Percentiles rank a stretch among this genome's conserved stretches.
Conservation (phyloP, 37 sponge, comb jelly and placozoan genomes). For the Spongia lamella region DNA sequence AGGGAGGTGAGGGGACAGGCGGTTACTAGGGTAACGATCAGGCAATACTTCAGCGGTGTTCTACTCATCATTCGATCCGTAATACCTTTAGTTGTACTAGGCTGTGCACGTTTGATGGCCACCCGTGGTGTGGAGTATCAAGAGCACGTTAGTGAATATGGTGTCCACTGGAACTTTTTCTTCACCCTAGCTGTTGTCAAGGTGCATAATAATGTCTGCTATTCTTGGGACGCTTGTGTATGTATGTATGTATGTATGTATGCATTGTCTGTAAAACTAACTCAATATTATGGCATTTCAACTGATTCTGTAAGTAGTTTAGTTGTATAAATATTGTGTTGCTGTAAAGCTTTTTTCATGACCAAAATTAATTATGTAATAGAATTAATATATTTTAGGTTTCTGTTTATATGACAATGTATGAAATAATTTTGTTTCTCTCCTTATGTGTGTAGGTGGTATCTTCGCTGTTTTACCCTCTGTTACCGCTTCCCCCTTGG, state of each 20-base stretch:
- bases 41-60: background rate
- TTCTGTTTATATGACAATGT: no score
- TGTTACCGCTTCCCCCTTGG: slow-evolving; percentile 9
- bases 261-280: slow-evolving; percentile 7
- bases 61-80: background rate
- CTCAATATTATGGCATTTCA: no score
- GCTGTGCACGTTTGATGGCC: slow-evolving; percentile 66
- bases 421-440: no score
- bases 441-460: no score
- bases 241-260: slow-evolving; percentile 12
- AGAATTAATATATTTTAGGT: no score
- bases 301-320: no score
- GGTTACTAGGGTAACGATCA: no score
- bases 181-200: slow-evolving; percentile 91
- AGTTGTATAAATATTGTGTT: no score
- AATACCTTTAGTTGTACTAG: slow-evolving; percentile 74
- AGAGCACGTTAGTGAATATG: slow-evolving; percentile 90
- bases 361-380: no score
- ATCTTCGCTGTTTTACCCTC: slow-evolving; percentile 39
- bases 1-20: slow-evolving; percentile 57
- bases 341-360: no score
- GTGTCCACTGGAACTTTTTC: slow-evolving; percentile 99
- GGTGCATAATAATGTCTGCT: slow-evolving; percentile 25
- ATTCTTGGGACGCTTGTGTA: slow-evolving; percentile 18
- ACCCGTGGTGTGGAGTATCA: slow-evolving; percentile 70